Evolutionary conservation across 2,888 invertebrate species (phyloP).

Genomic region (Stenchaetothrips biformis): DNA sequence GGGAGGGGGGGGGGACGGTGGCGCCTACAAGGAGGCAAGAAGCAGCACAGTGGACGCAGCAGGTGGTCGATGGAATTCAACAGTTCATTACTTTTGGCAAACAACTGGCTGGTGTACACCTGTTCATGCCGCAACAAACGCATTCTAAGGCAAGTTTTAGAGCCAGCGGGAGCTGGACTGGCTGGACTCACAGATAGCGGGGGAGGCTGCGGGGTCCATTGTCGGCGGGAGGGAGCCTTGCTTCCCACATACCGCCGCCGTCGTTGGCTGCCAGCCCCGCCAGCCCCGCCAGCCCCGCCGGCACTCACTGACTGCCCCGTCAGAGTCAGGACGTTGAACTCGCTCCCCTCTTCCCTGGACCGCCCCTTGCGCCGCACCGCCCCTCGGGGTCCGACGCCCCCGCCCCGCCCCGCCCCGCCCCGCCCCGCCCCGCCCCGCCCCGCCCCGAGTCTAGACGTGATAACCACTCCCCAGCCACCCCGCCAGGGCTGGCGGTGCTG

Average conservation of each 20-base stretch:
- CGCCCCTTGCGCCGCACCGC: neutral
- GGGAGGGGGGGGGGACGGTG: no score
- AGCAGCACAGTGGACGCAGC: no score
- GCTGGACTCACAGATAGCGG: neutral
- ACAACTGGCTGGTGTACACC: no score
- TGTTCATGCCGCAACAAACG: no score
- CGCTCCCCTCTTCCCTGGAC: neutral
- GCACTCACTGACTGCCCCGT: neutral
- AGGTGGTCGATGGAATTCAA: no score
- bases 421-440: neutral
- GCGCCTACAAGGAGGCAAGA: no score
- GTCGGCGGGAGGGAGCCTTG: neutral
- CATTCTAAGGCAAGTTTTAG: no score
- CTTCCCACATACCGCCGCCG: no score
- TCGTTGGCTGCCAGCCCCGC: neutral
- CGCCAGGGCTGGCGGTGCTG: neutral
- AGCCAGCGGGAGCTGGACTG: no score
- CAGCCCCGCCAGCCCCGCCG: neutral
- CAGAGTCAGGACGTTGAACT: neutral
- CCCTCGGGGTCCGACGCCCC: neutral
- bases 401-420: neutral
- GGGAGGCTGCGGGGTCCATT: neutral
- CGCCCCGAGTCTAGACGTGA: slow-evolving; percentile 6
- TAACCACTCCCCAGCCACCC: neutral
- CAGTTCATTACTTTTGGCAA: no score